These are phyloP conservation scores for Drosophila navojoa DNA, from an alignment of 1,140 invertebrate species.

Conservation along the genomic window DNA sequence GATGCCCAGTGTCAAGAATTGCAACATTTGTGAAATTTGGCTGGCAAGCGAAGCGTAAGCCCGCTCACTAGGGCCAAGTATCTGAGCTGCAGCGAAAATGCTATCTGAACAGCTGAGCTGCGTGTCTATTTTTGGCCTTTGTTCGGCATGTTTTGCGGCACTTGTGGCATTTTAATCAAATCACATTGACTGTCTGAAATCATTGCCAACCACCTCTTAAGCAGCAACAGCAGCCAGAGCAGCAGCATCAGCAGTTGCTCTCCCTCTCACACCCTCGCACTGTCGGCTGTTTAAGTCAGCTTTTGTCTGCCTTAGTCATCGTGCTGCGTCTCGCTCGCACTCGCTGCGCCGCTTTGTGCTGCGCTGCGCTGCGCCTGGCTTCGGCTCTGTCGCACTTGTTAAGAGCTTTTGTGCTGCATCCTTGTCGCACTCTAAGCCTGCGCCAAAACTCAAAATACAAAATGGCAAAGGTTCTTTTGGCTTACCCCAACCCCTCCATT, in stretches of 20 bases:
- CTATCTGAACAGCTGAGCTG: conserved; percentile 30
- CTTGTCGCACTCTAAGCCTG: conserved; percentile 62
- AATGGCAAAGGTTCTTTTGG: conserved; percentile 64
- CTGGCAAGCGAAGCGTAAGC: conserved; percentile 51
- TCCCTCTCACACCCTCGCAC: conserved; percentile 12
- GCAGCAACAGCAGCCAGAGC: background rate
- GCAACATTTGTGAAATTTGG: conserved; percentile 76
- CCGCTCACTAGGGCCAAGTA: conserved; percentile 43
- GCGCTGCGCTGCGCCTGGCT: no score
- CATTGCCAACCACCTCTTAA: conserved; percentile 21
- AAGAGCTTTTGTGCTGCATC: conserved; percentile 20
- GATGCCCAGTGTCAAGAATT: conserved; percentile 76
- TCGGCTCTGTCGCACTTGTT: background rate
- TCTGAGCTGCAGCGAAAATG: conserved; percentile 24
- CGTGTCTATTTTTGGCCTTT: conserved; percentile 47
- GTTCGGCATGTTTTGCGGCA: conserved; percentile 33
- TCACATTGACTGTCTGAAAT: conserved; percentile 47
- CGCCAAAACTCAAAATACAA: conserved; percentile 75
- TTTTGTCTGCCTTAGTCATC: conserved; percentile 39
- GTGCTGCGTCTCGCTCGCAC: background rate
- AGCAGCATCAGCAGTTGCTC: background rate
- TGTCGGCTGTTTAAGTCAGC: background rate
- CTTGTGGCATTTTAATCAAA: conserved; percentile 78
- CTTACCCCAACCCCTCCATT: background rate
- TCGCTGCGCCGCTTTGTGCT: background rate